These are phyloP conservation scores for Drosophila tanythrix DNA, from an alignment of 2,888 invertebrate species.

Conservation along the genomic window DNA sequence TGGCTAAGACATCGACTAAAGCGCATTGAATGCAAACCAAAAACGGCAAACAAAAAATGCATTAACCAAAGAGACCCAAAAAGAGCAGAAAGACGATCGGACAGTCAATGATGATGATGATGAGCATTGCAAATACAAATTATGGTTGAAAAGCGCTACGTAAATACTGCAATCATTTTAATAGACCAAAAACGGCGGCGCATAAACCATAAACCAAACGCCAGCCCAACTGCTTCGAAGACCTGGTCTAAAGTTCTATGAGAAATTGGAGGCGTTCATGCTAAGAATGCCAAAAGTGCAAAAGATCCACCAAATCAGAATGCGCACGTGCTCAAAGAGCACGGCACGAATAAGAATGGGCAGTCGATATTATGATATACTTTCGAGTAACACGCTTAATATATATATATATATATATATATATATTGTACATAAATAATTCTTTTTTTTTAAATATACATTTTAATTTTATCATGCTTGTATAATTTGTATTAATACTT, in stretches of 20 bases:
- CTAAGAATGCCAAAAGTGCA: constrained; percentile 52
- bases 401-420: no score
- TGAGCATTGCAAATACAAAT: constrained; percentile 80
- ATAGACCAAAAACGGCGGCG: constrained; percentile 81
- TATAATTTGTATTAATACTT: neutral
- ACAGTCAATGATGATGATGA: constrained; percentile 71
- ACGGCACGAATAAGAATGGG: neutral
- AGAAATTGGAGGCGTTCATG: constrained; percentile 67
- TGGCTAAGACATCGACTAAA: constrained; percentile 38
- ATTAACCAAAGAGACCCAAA: constrained; percentile 9
- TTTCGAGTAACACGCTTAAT: neutral
- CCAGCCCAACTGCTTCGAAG: constrained; percentile 40
- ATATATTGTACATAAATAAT: neutral
- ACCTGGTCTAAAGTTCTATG: constrained; percentile 48
- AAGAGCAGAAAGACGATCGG: constrained; percentile 45
- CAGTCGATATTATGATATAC: neutral
- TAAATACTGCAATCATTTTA: constrained; percentile 82
- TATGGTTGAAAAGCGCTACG: constrained; percentile 78
- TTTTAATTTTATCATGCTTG: neutral
- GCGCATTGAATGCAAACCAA: constrained; percentile 55
- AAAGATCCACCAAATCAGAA: neutral
- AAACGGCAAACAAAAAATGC: neutral
- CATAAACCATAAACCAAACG: constrained; percentile 81
- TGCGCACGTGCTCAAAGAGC: neutral
- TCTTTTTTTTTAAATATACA: no score